Base-by-base conservation (phyloP, 92 coral and sea anemone species). In the Porites evermanni region DNA sequence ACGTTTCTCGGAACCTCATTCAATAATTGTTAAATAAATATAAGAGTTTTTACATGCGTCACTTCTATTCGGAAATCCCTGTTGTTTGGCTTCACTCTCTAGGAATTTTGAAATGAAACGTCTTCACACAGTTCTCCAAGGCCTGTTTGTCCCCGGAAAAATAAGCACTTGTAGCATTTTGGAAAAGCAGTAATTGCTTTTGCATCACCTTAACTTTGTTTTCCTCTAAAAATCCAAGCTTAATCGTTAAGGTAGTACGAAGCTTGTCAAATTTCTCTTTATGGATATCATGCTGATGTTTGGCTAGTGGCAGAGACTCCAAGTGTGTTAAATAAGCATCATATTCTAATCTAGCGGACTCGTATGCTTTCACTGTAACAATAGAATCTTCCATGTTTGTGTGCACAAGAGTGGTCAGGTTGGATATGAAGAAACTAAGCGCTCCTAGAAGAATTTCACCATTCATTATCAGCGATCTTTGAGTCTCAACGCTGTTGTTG, bases 121-220 rank as follows among this genome's bases (percentile, higher is more conserved):
- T 97, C 78, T 93, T 96, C 74, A 97, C 83, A 70, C 98, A 93
- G 79, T 79, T 91, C 64, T 97, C 99, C 84, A 97, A 75, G 52
- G 94, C 98, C 77, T 93, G 96, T 79, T 95, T 95, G 93, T 97
- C 95, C 7, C 99, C 98, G 67, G 99, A 89, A 92, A 97, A 97
- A 93, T 97, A 97, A 24, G 99, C 99, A 50, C 94, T 88, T 23
- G 93, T 95, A 63, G 99, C 99, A 90, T 97, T 97, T 75, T 97
- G 98, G 84, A 97, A 97, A 69, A 97, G 90, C 29, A 93, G 85
- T 54, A 97, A 93, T 78, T 97, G 98, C 80, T 96, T 97, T 54
- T 97, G 99, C 99, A 97, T 93, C 53, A 97, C 99, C 75, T 97
- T 97, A 54, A 97, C 99, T 96, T 97, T 97, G 73, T 97, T 97